phyloP scores from a whole-genome alignment of 2,113 vertebrate genomes.

The Vulpes lagopus region DNA sequence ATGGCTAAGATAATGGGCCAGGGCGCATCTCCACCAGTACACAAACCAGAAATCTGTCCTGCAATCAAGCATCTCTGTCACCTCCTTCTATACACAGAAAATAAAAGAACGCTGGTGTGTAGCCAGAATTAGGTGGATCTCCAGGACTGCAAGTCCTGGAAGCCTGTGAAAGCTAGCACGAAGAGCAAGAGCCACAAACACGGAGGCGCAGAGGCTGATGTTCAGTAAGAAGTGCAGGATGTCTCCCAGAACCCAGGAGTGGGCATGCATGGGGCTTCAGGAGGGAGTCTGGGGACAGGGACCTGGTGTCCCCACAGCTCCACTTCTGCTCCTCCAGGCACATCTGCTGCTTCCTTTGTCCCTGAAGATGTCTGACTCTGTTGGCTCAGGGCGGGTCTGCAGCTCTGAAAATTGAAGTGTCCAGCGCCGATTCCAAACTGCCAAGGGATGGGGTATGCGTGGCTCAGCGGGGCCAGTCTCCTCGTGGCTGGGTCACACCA shows the following conservation, averaged over 20 bases:
- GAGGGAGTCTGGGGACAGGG: rapidly evolving
- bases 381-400: rapidly evolving
- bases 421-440: background rate
- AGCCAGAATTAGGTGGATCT: background rate
- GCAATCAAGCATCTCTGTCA: rapidly evolving
- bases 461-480: background rate
- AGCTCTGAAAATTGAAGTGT: background rate
- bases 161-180: background rate
- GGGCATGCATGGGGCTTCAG: rapidly evolving
- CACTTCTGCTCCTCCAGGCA: rapidly evolving
- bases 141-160: background rate
- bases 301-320: rapidly evolving
- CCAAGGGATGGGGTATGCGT: rapidly evolving
- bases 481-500: rapidly evolving
- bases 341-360: no score
- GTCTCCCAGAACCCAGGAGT: background rate
- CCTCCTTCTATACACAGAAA: no score
- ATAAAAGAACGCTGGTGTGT: background rate
- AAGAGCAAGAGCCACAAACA: no score
- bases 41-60: background rate
- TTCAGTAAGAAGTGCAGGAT: no score
- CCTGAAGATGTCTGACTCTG: background rate
- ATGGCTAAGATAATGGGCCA: rapidly evolving
- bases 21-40: rapidly evolving
- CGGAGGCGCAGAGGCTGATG: background rate